Conservation (phyloP, 92 coral and sea anemone species). For the Pocillopora meandrina region DNA sequence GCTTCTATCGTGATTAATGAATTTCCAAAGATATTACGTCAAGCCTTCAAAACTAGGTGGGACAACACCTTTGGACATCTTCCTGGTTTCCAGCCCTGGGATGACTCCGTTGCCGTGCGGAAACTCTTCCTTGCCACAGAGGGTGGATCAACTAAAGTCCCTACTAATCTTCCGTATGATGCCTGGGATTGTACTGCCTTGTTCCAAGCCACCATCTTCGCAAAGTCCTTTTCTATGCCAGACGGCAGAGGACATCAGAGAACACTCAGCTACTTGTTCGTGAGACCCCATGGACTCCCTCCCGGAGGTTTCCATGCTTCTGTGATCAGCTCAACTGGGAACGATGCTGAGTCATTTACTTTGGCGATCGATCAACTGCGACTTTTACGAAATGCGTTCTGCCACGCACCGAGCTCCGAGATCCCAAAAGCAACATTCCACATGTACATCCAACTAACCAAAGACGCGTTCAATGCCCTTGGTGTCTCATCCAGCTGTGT, state of each 20-base stretch:
- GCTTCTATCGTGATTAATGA: no score
- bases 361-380: no score
- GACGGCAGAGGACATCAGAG: neutral
- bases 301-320: conserved; percentile 26
- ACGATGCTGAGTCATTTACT: no score
- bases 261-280: conserved; percentile 29
- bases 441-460: conserved; percentile 18
- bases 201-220: conserved; percentile 30
- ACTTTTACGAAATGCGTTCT: neutral
- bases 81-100: conserved; percentile 28
- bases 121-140: conserved; percentile 14
- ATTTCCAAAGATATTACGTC: no score
- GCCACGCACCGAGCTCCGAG: conserved; percentile 3
- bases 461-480: conserved; percentile 42
- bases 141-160: neutral
- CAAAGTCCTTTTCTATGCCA: neutral
- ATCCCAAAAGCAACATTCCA: neutral
- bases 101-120: conserved; percentile 51
- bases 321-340: conserved; percentile 33
- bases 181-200: conserved; percentile 42
- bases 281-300: conserved; percentile 5
- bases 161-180: neutral
- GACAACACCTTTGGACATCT: no score
- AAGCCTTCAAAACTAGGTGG: no score
- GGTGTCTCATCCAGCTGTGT: conserved; percentile 13